These are phyloP conservation scores for Tribolium castaneum DNA, from an alignment of 1,140 invertebrate species.

Conservation along the genomic window DNA sequence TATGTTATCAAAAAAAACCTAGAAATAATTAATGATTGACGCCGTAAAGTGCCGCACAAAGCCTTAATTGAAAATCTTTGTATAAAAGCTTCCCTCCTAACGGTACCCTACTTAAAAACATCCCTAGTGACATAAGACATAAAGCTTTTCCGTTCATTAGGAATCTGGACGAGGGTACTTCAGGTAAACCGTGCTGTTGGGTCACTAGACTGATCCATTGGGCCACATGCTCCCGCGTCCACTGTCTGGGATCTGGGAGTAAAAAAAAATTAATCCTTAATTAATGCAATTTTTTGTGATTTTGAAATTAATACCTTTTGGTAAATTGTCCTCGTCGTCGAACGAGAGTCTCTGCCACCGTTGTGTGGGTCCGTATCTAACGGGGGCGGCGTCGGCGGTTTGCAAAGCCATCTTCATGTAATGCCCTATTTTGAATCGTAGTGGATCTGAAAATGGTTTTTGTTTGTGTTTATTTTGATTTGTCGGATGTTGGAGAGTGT, in stretches of 20 bases:
- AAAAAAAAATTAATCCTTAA: constrained; percentile 33
- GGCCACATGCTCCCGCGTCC: constrained; percentile 75
- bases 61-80: constrained; percentile 63
- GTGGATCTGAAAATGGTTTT: constrained; percentile 15
- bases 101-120: constrained; percentile 78
- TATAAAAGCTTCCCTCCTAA: constrained; percentile 76
- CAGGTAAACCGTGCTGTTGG: constrained; percentile 70
- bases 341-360: neutral
- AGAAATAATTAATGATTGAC: neutral
- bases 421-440: constrained; percentile 57
- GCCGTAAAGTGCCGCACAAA: constrained; percentile 56
- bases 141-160: constrained; percentile 83
- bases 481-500: constrained; percentile 44
- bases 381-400: constrained; percentile 51
- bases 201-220: constrained; percentile 73
- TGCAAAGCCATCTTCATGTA: constrained; percentile 55
- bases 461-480: constrained; percentile 26
- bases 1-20: neutral
- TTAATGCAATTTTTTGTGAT: neutral
- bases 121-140: constrained; percentile 78
- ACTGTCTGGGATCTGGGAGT: constrained; percentile 74
- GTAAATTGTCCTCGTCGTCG: constrained; percentile 49
- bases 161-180: constrained; percentile 71
- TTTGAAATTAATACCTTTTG: constrained; percentile 55
- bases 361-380: constrained; percentile 48